These are phyloP conservation scores for Hofmannophila pseudospretella DNA, from an alignment of 2,888 invertebrate species.

Conservation along the genomic window DNA sequence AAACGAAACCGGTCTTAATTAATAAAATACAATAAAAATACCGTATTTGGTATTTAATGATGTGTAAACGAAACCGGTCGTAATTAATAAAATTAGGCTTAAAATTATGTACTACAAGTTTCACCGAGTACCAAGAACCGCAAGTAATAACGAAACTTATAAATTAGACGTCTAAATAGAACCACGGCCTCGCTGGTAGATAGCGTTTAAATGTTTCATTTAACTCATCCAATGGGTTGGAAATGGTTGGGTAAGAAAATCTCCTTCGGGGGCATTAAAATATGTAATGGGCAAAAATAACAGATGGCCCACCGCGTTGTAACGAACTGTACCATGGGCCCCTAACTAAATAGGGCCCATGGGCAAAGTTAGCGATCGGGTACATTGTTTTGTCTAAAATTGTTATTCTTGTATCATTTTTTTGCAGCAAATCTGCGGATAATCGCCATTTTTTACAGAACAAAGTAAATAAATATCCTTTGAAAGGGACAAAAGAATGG, in stretches of 20 bases:
- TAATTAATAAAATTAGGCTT: too few species aligned
- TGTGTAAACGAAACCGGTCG: too few species aligned
- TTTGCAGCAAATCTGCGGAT: slow-evolving; percentile 65
- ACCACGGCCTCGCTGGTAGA: slow-evolving; percentile 23
- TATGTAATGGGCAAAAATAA: slow-evolving; percentile 73
- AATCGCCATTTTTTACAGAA: slow-evolving; percentile 60
- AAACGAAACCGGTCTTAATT: too few species aligned
- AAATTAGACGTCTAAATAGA: neutral
- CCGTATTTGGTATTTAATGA: too few species aligned
- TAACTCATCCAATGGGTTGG: slow-evolving; percentile 59
- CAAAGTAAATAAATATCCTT: slow-evolving; percentile 35
- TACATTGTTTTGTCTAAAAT: slow-evolving; percentile 67
- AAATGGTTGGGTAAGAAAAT: slow-evolving; percentile 52
- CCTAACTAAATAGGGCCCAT: slow-evolving; percentile 45
- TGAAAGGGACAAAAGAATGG: slow-evolving; percentile 40
- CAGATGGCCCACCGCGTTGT: slow-evolving; percentile 59
- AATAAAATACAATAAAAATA: too few species aligned
- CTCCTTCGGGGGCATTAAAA: slow-evolving; percentile 64
- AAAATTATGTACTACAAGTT: too few species aligned
- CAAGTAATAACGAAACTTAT: too few species aligned
- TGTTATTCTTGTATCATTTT: slow-evolving; percentile 72
- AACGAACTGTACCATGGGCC: slow-evolving; percentile 65
- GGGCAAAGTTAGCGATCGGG: slow-evolving; percentile 63
- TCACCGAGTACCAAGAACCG: too few species aligned
- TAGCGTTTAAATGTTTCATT: slow-evolving; percentile 65